Base-by-base conservation (phyloP, 1,140 invertebrate genomes). In the Drosophila bocki region DNA sequence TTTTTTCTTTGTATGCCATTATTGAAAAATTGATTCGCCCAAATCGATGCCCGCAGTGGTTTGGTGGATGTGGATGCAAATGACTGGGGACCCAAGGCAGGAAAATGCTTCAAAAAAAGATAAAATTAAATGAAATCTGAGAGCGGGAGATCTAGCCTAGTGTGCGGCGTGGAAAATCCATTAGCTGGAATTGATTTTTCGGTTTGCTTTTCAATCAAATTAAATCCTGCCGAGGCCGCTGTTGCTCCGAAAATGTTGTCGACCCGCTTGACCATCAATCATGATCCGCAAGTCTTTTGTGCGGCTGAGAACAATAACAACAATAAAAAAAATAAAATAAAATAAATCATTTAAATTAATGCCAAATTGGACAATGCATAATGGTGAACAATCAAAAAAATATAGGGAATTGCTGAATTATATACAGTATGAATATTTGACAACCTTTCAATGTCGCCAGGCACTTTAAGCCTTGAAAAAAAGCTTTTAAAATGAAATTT, bases 181-280 rank as follows among this genome's bases (percentile, higher is more conserved):
- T 84, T 84, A 83, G 48, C 72, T 37, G 56, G 77, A 82, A 79
- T 79, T 81, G 65, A 87, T 82, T 78, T 78, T 78, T 69, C 74
- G 74, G 37, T 70, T 78, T 76, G 58, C 75, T 62, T 65, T 79
- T 75, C 79, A 86, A 86, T 86, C 85, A 82, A 87, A 72, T 87
- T 51, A 79, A 80, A 87, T 86, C 75, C 45, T 70, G 76, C 57
- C 69, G 50, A 48, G 53, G 50, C 64, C 29, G 35, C 39, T 44
- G 51, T 26, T 15, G 69, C 53, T 70, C 35, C 33, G 50, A 51
- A 51, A 76, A 76, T 67, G 71, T 45, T 37, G 48, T 69, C 58
- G 80, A 76, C 68, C 74, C 53, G 44, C 8, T 35, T 54, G 51
- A 45, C 83, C 70, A 86, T 86, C 78, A 87, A 86, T 86, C 82